Percentiles rank a stretch among this genome's conserved stretches.
These are phyloP conservation scores for Drosophila kambysellisi DNA, from an alignment of 2,888 invertebrate genomes.

Conservation along the genomic window DNA sequence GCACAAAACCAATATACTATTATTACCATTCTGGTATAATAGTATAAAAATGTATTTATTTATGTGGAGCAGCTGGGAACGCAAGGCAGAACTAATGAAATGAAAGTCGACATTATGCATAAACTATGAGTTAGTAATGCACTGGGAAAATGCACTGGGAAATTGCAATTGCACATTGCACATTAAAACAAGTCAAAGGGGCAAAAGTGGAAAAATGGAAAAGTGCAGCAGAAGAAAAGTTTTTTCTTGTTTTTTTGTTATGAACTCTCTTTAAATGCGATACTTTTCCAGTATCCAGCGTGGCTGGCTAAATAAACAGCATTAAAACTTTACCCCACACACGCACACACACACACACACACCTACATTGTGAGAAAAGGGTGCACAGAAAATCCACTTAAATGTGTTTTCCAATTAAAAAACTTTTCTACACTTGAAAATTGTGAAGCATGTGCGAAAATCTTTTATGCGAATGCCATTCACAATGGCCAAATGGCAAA, in stretches of 20 bases:
- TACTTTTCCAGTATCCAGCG: conserved; percentile 40
- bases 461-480: conserved; percentile 80
- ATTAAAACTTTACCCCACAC: conserved; percentile 67
- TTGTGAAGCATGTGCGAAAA: conserved; percentile 80
- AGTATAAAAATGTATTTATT: conserved; percentile 55
- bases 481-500: conserved; percentile 58
- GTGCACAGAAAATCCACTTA: conserved; percentile 73
- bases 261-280: conserved; percentile 63
- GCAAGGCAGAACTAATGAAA: conserved; percentile 66
- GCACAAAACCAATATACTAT: too few species aligned
- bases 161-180: conserved; percentile 61
- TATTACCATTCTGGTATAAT: too few species aligned
- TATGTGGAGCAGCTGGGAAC: conserved; percentile 52
- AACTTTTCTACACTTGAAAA: conserved; percentile 79
- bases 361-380: conserved; percentile 17
- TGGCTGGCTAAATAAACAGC: conserved; percentile 63
- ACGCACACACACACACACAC: conserved; percentile 1
- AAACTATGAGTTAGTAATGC: conserved; percentile 77
- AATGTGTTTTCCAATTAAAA: conserved; percentile 82
- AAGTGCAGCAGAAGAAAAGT: conserved; percentile 18
- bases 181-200: conserved; percentile 33
- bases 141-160: conserved; percentile 55
- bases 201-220: conserved; percentile 7
- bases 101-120: conserved; percentile 65
- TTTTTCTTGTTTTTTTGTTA: conserved; percentile 37